Percentiles rank a stretch among this genome's conserved stretches.
Conservation (phyloP, 1,140 invertebrate genomes). For the Meteorus sp. region DNA sequence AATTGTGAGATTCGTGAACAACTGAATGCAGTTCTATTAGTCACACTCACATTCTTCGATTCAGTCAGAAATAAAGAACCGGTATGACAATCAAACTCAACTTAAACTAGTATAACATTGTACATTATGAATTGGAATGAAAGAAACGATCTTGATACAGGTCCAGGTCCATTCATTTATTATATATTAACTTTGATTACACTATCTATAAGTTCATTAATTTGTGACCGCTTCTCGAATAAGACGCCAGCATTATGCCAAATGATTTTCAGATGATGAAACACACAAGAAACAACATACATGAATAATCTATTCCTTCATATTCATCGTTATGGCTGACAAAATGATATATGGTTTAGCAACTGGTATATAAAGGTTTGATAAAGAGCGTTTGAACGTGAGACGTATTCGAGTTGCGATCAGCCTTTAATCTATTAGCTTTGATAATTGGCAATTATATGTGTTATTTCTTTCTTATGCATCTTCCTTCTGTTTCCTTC, state of each 20-base stretch:
- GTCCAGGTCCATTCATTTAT: constrained; percentile 50
- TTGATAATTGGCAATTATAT: constrained; percentile 31
- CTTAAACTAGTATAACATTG: neutral
- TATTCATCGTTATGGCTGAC: constrained; percentile 23
- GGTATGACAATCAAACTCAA: neutral
- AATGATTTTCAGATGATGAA: constrained; percentile 26
- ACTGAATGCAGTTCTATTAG: constrained; percentile 18
- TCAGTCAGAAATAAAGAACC: neutral
- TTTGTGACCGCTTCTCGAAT: constrained; percentile 42
- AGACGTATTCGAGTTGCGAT: constrained; percentile 40
- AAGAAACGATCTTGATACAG: constrained; percentile 13
- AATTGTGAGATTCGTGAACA: constrained; percentile 11
- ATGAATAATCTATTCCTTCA: too few species aligned
- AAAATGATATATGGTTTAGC: constrained; percentile 20
- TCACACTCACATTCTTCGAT: constrained; percentile 13
- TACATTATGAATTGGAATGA: too few species aligned
- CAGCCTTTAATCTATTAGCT: constrained; percentile 20
- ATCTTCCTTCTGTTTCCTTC: constrained; percentile 8
- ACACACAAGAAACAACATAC: too few species aligned
- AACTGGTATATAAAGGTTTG: neutral
- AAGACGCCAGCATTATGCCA: constrained; percentile 35
- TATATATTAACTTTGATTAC: constrained; percentile 53
- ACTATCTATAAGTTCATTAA: constrained; percentile 43
- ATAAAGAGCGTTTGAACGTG: constrained; percentile 16
- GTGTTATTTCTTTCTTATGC: too few species aligned